Evolutionary conservation across 2,888 invertebrate species (phyloP), one percentile per base, ranked within the genome.

Genomic region (Metalampra italica): DNA sequence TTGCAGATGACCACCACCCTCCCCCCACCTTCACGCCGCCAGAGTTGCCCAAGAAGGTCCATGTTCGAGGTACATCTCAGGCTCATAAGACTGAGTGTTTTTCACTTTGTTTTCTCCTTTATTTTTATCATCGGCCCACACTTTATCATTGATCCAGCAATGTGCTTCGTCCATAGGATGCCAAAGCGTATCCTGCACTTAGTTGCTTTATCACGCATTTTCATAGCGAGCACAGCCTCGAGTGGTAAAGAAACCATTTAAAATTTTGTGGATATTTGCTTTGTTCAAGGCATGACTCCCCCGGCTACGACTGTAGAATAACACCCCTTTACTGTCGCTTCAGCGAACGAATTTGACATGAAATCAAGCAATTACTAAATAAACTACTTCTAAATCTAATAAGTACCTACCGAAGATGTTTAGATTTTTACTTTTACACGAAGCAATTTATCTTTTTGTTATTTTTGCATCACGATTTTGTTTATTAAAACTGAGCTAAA

Each of bases 41-140:
- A 93, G 97, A 97, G 95, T 96, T 97, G 93, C 97, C 97, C 93
- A 97, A 97, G 95, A 95, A 96, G 95, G 96, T 96, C 94, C 97
- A 97, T 94, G 94, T 96, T 91, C 94, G 97, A 96, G 97, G 97
- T 96, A 92, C 90, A 86, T 82, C 82, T 85, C 85, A 81, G 81
- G 76, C 81, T 79, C 78, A 78, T 74, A 78, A 73, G 75, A 78
- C 82, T 82, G 84, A 83, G 86, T 78, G 81, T 65, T 83, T 84
- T 71, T 68, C 59, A 73, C 71, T 78, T 77, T 72, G 73, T 70
- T 67, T 71, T 43, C 78, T 55, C 60, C 68, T 74, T 71, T 75
- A 71, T 68, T 68, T 68, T 68, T 68, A 72, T 84, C 82, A 85
- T 86, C 81, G 86, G 80, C 82, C 82, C 82, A 79, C 78, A 78